These are phyloP conservation scores for Nasonia longicornis DNA, from an alignment of 1,140 invertebrate genomes.

Conservation along the genomic window DNA sequence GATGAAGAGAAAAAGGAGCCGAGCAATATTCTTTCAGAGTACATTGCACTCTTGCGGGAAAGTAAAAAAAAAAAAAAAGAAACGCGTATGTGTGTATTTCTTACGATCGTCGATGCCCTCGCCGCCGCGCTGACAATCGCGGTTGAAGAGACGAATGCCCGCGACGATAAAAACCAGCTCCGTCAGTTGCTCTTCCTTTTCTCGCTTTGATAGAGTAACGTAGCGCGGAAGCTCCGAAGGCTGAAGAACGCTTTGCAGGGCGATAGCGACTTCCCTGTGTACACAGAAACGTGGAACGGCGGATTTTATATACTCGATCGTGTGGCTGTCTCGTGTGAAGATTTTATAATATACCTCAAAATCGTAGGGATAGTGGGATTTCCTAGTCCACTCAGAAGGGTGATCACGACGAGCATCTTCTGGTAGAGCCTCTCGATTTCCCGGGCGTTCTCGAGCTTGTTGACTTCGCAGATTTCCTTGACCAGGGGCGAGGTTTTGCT, in stretches of 20 bases:
- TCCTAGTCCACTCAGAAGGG: conserved; percentile 74
- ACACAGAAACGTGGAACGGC: not conserved
- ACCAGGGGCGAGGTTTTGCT: conserved; percentile 69
- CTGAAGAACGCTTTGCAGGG: conserved; percentile 80
- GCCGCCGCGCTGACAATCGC: conserved; percentile 75
- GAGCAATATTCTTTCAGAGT: not conserved
- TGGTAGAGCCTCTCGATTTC: conserved; percentile 72
- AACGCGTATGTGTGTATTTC: conserved; percentile 36
- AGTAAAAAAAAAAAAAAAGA: not conserved
- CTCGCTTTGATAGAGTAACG: conserved; percentile 69
- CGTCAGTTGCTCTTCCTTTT: conserved; percentile 70
- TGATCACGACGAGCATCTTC: conserved; percentile 75
- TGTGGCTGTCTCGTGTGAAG: no score
- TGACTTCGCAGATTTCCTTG: conserved; percentile 71
- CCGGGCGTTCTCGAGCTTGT: conserved; percentile 63
- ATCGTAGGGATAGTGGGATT: conserved; percentile 70
- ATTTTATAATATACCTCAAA: conserved; percentile 65
- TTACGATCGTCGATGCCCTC: conserved; percentile 77
- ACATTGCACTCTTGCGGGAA: not conserved
- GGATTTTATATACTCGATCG: no score
- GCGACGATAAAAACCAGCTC: conserved; percentile 73
- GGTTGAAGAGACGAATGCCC: conserved; percentile 77
- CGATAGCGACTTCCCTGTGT: conserved; percentile 72
- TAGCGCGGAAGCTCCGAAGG: conserved; percentile 77
- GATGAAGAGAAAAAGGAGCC: no score